Evolutionary conservation across 2,797 vertebrate genomes (phyloP), one percentile per base, ranked within the genome.

Genomic region (Clangula hyemalis): DNA sequence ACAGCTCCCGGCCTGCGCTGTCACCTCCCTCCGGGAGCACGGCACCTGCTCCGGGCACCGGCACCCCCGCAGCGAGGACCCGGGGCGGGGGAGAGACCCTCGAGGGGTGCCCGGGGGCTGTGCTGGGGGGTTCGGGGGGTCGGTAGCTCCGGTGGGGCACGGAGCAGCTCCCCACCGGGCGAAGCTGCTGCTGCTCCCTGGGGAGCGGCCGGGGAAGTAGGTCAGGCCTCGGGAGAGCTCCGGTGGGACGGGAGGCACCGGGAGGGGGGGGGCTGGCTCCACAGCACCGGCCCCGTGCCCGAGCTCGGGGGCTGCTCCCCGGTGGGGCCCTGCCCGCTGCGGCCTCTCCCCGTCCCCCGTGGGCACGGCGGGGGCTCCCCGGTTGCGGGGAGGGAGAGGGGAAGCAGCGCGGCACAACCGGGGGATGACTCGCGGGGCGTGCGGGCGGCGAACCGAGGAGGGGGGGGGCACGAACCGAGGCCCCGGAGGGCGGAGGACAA

Each of bases 1-100:
- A 93, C 96, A 95, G 95, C 94, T 96, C 96, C 96, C 36, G 28
- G 90, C 94, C 92, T 91, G 92, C 53, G 34, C 85, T 96, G 94
- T 95, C 94, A 93, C 84, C 95, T 96, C 90, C 87, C 87, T 92
- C 86, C 13, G 8, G 6, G 6, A 88, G 74, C 85, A 79, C 92
- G 85, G 64, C 82, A 94, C 85, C 96, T 95, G 91, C 94, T 95
- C 39, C 11, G 45, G 80, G 76, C 90, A 95, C 3, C 51, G 19
- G 71, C 47, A 49, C 47, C 47, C 47, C 47, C 12, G 47, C 47
- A 24, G 47, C 7, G 47, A 49, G 47, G 22, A 49, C 43, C 43
- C 4, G 18, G 43, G 43, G 43, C 22, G 13, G 22, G 47, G 47
- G 47, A 12, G 47, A 12, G 18, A 25, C 22, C 47, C 24, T 49